Evolutionary conservation across 1,140 invertebrate genomes (phyloP), one percentile per base, ranked within the genome.

Genomic region (Lepidurus arcticus): DNA sequence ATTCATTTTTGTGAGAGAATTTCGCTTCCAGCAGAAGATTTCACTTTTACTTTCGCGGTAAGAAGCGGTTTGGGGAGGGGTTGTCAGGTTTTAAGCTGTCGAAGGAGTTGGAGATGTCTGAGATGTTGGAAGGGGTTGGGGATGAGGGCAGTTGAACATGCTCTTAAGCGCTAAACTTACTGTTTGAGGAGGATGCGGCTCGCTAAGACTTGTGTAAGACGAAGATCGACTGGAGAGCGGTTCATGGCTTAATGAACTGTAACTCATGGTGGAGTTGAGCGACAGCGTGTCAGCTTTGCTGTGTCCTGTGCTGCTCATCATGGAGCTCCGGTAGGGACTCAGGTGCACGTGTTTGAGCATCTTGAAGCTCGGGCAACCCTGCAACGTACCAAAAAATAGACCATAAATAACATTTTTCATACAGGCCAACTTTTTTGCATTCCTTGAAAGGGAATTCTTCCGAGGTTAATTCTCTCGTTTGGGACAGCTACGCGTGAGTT

Each of bases 301-400:
- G 26, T 65, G 76, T n/a, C 76, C 76, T 91, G 90, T 81, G 90
- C 78, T 80, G 74, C 79, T 73, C 80, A 82, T 74, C 80, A 82
- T 76, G 73, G 81, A 81, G 79, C 81, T 80, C 84, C 92, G 88
- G 86, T 92, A 90, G 80, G 92, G 92, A 81, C 92, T 93, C 84
- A 93, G 89, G 85, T 93, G 92, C 85, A 95, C 93, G 91, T 94
- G 93, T 87, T 94, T 94, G 88, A 94, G 87, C 93, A 95, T 95
- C 85, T 81, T 84, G n/a, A 45, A 6, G 74, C 43, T 43, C 44
- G 16, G 7, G 53, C 45, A 21, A 21, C n/a, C 16, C 53, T 65
- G 10, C 53, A n/a, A 21, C 7, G 13, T n/a, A 65, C 34, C 1
- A 3, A 3, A 34, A 34, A 34, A 34, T 24, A 34, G 2, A 34